phyloP scores from a whole-genome alignment of 2,113 vertebrate genomes.

The Elaphurus davidianus region DNA sequence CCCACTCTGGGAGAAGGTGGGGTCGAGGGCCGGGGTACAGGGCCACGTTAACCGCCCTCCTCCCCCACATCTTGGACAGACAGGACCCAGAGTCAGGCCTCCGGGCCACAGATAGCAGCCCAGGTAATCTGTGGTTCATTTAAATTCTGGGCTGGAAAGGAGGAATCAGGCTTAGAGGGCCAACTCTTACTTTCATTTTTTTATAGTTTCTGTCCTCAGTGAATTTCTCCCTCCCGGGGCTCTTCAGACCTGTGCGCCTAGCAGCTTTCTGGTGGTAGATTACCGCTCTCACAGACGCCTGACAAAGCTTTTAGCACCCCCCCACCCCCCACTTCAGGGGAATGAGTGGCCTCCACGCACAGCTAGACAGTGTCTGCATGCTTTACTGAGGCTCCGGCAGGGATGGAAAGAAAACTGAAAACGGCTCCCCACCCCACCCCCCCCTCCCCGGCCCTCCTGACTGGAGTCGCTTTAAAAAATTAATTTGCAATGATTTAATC shows the following conservation, averaged over 20 bases:
- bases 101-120: neutral
- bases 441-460: slow-evolving; percentile 7
- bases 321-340: neutral
- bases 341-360: neutral
- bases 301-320: neutral
- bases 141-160: neutral
- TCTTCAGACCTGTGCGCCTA: neutral
- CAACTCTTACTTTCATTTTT: neutral
- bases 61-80: neutral
- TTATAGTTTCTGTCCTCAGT: neutral
- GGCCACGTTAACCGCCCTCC: neutral
- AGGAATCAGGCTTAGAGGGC: neutral
- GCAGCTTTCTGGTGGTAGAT: slow-evolving; percentile 1
- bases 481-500: slow-evolving; percentile 64
- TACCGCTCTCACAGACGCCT: neutral
- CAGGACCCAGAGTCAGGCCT: neutral
- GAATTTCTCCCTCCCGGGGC: neutral
- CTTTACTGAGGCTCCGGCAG: slow-evolving; percentile 5
- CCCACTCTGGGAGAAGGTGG: neutral
- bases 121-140: neutral
- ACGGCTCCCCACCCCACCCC: neutral
- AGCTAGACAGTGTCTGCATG: neutral
- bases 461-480: slow-evolving; percentile 54
- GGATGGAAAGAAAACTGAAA: neutral
- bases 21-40: too few relatives aligned